Percentiles rank a stretch among this genome's conserved stretches.
Evolutionary conservation across 2,113 vertebrate genomes (phyloP).

Genomic region (Thymallus thymallus): DNA sequence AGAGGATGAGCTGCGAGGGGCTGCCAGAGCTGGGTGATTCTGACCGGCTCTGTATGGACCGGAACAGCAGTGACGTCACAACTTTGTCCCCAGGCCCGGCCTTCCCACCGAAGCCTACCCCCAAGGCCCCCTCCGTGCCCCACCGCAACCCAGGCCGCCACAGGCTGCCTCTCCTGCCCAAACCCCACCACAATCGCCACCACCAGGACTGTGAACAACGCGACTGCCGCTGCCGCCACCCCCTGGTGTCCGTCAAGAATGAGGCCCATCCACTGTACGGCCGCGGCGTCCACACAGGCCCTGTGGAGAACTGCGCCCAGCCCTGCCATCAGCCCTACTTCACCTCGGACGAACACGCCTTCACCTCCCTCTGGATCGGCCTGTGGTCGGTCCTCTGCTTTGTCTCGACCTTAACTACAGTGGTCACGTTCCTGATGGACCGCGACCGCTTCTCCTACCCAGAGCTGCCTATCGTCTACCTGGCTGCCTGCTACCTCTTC

Average conservation of each 20-base stretch:
- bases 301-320: conserved; percentile 82
- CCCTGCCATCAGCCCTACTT: conserved; percentile 88
- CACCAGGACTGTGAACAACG: conserved; percentile 52
- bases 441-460: conserved; percentile 88
- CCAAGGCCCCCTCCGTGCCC: conserved; percentile 33
- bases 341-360: conserved; percentile 81
- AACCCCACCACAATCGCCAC: background rate
- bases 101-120: conserved; percentile 71
- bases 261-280: conserved; percentile 82
- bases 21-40: conserved; percentile 77
- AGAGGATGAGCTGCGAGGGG: conserved; percentile 85
- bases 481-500: conserved; percentile 85
- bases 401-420: conserved; percentile 82
- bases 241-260: conserved; percentile 78
- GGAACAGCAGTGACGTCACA: conserved; percentile 82
- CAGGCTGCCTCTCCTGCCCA: conserved; percentile 27
- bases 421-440: conserved; percentile 88
- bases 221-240: conserved; percentile 78
- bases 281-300: conserved; percentile 76
- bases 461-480: conserved; percentile 86
- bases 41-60: conserved; percentile 86
- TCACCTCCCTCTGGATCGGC: conserved; percentile 84
- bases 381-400: conserved; percentile 90
- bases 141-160: conserved; percentile 46
- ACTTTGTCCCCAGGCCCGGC: conserved; percentile 63